Percentiles rank a stretch among this genome's conserved stretches.
phyloP scores from a whole-genome alignment of 1,140 invertebrate genomes.

The Meloidogyne hapla region DNA sequence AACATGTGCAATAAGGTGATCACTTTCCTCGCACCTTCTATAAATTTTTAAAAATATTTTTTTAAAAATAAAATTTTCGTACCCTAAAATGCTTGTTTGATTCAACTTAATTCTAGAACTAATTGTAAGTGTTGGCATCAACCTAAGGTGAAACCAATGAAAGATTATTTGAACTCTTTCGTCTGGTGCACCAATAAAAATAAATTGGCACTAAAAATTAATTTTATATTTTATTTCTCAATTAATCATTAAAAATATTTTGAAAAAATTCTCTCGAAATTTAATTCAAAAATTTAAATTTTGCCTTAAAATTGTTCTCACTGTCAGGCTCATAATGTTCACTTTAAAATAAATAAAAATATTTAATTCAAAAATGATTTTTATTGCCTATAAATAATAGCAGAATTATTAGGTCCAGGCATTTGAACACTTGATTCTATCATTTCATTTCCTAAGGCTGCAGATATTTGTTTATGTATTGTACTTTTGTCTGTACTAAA shows the following conservation, averaged over 20 bases:
- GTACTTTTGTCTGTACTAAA: neutral
- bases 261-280: no score
- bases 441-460: neutral
- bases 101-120: conserved; percentile 18
- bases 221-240: conserved; percentile 1
- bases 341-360: conserved; percentile 18
- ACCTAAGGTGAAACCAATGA: conserved; percentile 40
- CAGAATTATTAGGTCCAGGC: conserved; percentile 1
- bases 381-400: neutral
- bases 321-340: conserved; percentile 22
- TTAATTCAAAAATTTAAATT: neutral
- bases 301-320: conserved; percentile 26
- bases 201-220: conserved; percentile 52
- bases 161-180: conserved; percentile 53
- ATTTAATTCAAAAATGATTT: neutral
- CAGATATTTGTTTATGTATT: neutral
- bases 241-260: neutral
- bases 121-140: neutral
- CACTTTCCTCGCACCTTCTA: conserved; percentile 58
- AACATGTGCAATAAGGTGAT: conserved; percentile 61
- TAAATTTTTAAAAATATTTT: conserved; percentile 14
- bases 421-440: neutral
- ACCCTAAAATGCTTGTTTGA: neutral
- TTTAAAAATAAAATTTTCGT: neutral
- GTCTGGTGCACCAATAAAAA: conserved; percentile 53